These are phyloP conservation scores for Tyrannus savana DNA, from an alignment of 2,113 vertebrate species.

Conservation along the genomic window DNA sequence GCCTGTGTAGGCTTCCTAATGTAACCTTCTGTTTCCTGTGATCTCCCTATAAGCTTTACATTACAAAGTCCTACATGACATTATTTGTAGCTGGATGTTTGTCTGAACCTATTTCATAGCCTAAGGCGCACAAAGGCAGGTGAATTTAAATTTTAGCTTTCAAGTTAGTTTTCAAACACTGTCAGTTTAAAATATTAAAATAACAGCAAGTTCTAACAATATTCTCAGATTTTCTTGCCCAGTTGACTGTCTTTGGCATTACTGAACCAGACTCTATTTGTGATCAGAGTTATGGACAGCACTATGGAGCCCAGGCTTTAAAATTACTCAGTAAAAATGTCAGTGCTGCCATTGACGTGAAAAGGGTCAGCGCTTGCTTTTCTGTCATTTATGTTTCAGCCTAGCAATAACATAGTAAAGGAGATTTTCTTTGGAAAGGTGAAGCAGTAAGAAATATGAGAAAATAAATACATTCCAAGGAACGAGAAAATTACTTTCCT, in stretches of 20 bases:
- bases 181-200: slow-evolving; percentile 42
- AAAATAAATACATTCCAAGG: background rate
- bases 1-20: background rate
- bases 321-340: slow-evolving; percentile 11
- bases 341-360: background rate
- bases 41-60: background rate
- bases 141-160: slow-evolving; percentile 51
- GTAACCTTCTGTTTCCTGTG: slow-evolving; percentile 14
- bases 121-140: slow-evolving; percentile 26
- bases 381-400: slow-evolving; percentile 5
- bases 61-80: slow-evolving; percentile 6
- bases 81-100: slow-evolving; percentile 35
- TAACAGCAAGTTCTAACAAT: background rate
- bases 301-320: background rate
- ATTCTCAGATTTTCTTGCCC: background rate
- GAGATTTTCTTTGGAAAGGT: background rate
- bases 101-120: slow-evolving; percentile 23
- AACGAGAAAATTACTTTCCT: background rate
- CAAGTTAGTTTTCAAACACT: slow-evolving; percentile 16
- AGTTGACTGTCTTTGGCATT: background rate
- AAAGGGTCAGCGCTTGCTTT: background rate
- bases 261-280: background rate
- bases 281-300: background rate
- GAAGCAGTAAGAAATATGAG: background rate
- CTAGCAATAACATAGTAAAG: background rate